phyloP scores from a whole-genome alignment of 1,140 invertebrate species.

The Drosophila miranda region DNA sequence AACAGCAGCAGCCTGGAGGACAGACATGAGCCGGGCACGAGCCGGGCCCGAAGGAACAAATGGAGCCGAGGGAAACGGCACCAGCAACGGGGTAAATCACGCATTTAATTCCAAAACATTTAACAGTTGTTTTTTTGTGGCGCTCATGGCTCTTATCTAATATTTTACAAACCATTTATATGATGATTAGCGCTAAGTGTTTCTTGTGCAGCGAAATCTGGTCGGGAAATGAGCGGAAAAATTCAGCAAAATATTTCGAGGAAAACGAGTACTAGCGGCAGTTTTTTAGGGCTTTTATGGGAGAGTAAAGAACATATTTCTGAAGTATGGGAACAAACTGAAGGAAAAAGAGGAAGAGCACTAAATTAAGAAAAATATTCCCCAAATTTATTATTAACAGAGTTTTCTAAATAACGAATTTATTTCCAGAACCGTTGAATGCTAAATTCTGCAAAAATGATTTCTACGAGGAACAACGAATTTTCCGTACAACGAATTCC shows the following conservation, averaged over 20 bases:
- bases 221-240: not conserved
- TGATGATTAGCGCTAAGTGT: constrained; percentile 75
- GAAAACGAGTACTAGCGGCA: not conserved
- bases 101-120: constrained; percentile 81
- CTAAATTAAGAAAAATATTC: too few relatives aligned
- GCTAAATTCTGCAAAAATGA: too few relatives aligned
- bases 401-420: too few relatives aligned
- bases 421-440: too few relatives aligned
- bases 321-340: not conserved
- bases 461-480: too few relatives aligned
- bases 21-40: too few relatives aligned
- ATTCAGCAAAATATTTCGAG: not conserved
- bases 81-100: constrained; percentile 75
- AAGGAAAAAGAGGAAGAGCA: not conserved
- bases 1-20: too few relatives aligned
- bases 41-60: not conserved
- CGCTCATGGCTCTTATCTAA: constrained; percentile 67
- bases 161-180: constrained; percentile 81
- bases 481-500: too few relatives aligned
- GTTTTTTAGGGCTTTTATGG: not conserved
- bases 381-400: too few relatives aligned
- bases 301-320: not conserved
- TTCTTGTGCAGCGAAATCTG: constrained; percentile 22
- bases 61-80: constrained; percentile 6
- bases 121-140: constrained; percentile 64